Base-by-base conservation (phyloP, 2,113 vertebrate genomes). In the Sapajus apella region DNA sequence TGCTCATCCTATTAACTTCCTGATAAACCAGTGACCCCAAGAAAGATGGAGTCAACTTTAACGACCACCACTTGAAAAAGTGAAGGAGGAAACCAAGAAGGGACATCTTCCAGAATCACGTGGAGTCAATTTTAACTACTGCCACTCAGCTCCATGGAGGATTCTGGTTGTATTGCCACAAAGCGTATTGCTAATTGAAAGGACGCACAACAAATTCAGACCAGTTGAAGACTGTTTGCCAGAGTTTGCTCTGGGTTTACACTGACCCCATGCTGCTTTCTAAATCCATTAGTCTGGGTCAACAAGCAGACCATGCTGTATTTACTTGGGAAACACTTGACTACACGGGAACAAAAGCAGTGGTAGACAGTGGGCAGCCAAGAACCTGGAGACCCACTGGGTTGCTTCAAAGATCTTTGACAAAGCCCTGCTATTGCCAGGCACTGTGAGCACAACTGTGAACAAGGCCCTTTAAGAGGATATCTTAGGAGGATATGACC, bases 171-270 rank as follows among this genome's bases (percentile, higher is more conserved):
- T 27, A 35, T 61, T 16, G 68, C 61, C 61, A 80, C 86, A 75
- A 35, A 80, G 68, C 61, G 61, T 58, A 21, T 5, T 70, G 50
- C 70, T 94, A 87, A 92, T 5, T 50, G 58, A 92, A 92, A 97
- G 81, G 76, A 75, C 3, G 17, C 2, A 5, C 35, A 77, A 72
- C 47, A 90, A 80, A 83, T 81, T 23, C 81, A 75, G 85, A 52
- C 76, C 80, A 70, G 85, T 37, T 72, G 84, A 87, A 56, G 84
- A 18, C 0, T 11, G 25, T 76, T 72, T 40, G 21, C 27, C 32
- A 11, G 81, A 30, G 4, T 79, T 40, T 58, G 76, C 40, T 43
- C 94, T 72, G 80, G 37, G 84, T 64, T 84, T 11, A 4, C 14
- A 14, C 18, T 10, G 40, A 79, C 52, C 35, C 56, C 55, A 45